phyloP scores from a whole-genome alignment of 1,140 invertebrate species.

The Lepidostoma basale region DNA sequence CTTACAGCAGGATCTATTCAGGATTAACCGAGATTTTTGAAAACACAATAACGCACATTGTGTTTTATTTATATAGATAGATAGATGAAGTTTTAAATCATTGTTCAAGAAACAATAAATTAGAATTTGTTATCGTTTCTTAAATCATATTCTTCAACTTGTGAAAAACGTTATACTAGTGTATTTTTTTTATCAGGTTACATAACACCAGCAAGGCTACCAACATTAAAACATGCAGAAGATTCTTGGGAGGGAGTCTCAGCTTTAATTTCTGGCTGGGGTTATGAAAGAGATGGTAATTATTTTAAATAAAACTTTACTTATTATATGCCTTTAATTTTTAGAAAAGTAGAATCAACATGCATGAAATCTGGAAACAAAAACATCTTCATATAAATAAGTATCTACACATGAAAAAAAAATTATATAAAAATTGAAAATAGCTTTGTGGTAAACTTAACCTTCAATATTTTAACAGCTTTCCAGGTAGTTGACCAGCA shows the following conservation, averaged over 20 bases:
- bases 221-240: not conserved
- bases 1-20: too few relatives aligned
- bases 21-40: too few relatives aligned
- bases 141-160: not conserved
- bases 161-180: not conserved
- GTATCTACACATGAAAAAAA: too few relatives aligned
- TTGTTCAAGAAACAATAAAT: too few relatives aligned
- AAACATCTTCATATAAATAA: too few relatives aligned
- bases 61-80: too few relatives aligned
- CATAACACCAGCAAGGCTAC: not conserved
- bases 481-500: not conserved
- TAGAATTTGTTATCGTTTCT: too few relatives aligned
- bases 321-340: not conserved
- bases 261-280: not conserved
- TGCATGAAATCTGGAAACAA: too few relatives aligned
- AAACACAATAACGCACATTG: too few relatives aligned
- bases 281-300: conserved; percentile 1
- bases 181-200: not conserved
- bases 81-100: too few relatives aligned
- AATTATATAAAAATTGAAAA: too few relatives aligned
- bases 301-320: not conserved
- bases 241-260: not conserved
- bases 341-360: not conserved
- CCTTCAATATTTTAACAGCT: not conserved
- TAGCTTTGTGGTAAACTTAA: too few relatives aligned